These are phyloP conservation scores for Procambarus clarkii DNA, from an alignment of 1,140 invertebrate species.

Conservation along the genomic window DNA sequence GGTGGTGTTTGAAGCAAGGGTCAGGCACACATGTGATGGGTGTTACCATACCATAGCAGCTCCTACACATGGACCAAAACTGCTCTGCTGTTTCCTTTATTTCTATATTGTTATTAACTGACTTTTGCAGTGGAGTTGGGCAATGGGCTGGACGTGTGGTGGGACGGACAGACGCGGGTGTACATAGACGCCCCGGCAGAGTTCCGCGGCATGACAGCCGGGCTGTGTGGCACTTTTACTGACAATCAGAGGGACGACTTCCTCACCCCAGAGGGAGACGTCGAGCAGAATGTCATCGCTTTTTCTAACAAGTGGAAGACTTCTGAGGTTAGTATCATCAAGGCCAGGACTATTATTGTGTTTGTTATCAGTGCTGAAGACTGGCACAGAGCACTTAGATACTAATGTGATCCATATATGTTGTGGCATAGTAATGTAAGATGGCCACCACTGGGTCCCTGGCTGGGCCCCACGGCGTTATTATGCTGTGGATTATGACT, in stretches of 20 bases:
- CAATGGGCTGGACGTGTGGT: conserved; percentile 87
- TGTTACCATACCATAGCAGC: too few species aligned
- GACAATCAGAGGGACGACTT: conserved; percentile 92
- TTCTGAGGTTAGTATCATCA: conserved; percentile 80
- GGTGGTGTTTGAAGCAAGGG: too few species aligned
- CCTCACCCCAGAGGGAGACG: conserved; percentile 87
- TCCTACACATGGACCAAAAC: too few species aligned
- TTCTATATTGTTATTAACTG: too few species aligned
- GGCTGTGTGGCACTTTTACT: conserved; percentile 92
- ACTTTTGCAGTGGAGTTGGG: conserved; percentile 76
- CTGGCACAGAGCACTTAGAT: too few species aligned
- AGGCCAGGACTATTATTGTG: neutral
- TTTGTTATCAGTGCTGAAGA: neutral
- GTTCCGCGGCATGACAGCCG: conserved; percentile 82
- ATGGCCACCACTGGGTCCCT: too few species aligned
- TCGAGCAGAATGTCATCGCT: conserved; percentile 84
- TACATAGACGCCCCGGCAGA: conserved; percentile 87
- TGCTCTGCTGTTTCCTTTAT: too few species aligned
- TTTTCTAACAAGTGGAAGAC: conserved; percentile 95
- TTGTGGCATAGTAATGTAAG: too few species aligned
- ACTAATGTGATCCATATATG: too few species aligned
- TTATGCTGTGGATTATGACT: too few species aligned
- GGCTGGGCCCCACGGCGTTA: too few species aligned
- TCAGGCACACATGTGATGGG: too few species aligned
- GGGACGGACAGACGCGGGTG: conserved; percentile 87